Conservation (phyloP, 2,797 vertebrate species). For the Pangasius macronema region DNA sequence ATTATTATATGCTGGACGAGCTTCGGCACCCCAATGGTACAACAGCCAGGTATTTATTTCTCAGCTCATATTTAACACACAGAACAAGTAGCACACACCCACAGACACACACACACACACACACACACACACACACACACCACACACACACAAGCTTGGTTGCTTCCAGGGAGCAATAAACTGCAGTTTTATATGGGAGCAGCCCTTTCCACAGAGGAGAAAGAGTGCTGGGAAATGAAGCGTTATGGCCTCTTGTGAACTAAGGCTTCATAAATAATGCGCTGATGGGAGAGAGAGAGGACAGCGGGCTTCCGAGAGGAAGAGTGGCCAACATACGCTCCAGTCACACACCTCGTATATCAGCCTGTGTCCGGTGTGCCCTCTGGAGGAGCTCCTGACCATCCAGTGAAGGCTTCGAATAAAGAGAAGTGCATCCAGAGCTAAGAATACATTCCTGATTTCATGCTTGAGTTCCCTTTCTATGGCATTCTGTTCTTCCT, state of each 20-base stretch:
- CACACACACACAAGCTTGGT: conserved; percentile 11
- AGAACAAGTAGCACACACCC: neutral
- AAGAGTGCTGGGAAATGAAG: conserved; percentile 39
- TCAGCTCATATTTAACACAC: conserved; percentile 12
- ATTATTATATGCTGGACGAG: neutral
- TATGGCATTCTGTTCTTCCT: neutral
- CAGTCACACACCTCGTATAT: conserved; percentile 36
- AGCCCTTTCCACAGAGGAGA: conserved; percentile 29
- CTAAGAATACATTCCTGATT: conserved; percentile 13
- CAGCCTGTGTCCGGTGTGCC: conserved; percentile 16
- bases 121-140: conserved; percentile 11
- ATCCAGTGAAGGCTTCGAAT: neutral
- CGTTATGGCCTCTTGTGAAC: conserved; percentile 43
- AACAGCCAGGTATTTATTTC: neutral
- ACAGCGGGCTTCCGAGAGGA: conserved; percentile 1
- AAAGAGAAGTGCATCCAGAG: conserved; percentile 5
- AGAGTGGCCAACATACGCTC: conserved; percentile 36
- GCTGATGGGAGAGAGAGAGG: conserved; percentile 16
- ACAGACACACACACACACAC: conserved; percentile 6
- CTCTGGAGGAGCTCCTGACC: conserved; percentile 29
- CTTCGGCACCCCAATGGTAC: neutral
- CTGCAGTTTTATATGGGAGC: conserved; percentile 28
- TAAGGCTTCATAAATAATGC: conserved; percentile 45
- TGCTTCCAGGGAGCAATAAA: conserved; percentile 42
- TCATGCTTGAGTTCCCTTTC: conserved; percentile 6